phyloP scores from a whole-genome alignment of 1,140 invertebrate species.

The Ceratina australensis region DNA sequence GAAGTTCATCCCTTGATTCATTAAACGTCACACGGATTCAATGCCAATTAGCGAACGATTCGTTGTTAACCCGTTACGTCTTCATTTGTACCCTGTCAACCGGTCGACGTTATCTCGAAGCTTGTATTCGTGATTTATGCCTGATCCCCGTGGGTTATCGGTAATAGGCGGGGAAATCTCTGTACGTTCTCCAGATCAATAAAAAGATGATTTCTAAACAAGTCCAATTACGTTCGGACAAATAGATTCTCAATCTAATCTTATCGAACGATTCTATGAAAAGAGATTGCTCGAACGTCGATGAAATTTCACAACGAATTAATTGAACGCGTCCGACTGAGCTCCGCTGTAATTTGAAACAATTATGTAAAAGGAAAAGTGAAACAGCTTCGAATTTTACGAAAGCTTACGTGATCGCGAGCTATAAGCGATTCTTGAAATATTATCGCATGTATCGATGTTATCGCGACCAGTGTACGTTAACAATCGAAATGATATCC shows the following conservation, averaged over 20 bases:
- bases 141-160: background rate
- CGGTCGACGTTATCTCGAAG: background rate
- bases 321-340: background rate
- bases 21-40: background rate
- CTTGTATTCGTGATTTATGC: background rate
- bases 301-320: conserved; percentile 26
- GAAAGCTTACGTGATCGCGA: background rate
- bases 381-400: background rate
- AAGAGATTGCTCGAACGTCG: background rate
- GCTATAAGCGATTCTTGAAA: background rate
- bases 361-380: background rate
- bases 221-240: background rate
- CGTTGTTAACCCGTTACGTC: background rate
- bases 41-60: background rate
- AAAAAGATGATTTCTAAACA: background rate
- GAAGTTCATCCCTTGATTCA: background rate
- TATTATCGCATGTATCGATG: background rate
- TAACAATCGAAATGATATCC: background rate
- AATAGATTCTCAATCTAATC: background rate
- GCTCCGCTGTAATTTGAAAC: background rate
- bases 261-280: background rate
- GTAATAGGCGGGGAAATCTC: background rate
- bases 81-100: background rate
- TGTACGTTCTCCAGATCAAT: no score
- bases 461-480: background rate